phyloP scores from a whole-genome alignment of 2,888 invertebrate genomes.

The Cetonia aurata region DNA sequence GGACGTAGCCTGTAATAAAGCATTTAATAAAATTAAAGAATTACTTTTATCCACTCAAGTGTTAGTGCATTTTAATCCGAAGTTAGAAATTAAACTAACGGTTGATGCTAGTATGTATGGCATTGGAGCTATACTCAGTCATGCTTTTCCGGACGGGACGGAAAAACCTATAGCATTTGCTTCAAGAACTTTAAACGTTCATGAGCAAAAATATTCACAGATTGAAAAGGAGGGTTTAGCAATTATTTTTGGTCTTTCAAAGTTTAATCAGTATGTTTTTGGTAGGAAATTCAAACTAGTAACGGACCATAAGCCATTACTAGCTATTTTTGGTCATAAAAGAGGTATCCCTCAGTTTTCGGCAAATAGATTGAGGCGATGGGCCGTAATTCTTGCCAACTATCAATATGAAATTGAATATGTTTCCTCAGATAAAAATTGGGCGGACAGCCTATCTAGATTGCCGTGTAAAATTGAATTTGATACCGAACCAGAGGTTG shows the following conservation, averaged over 20 bases:
- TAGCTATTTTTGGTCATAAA: constrained; percentile 56
- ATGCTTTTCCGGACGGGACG: too few species aligned
- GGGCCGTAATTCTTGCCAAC: constrained; percentile 49
- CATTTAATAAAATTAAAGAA: too few species aligned
- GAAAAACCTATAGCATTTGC: too few species aligned
- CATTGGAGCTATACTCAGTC: too few species aligned
- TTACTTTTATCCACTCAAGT: too few species aligned
- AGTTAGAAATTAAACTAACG: too few species aligned
- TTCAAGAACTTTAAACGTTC: too few species aligned
- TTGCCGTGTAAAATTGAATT: constrained; percentile 23
- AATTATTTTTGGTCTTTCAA: constrained; percentile 54
- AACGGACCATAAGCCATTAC: constrained; percentile 58
- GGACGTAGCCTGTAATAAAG: too few species aligned
- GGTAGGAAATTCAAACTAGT: constrained; percentile 58
- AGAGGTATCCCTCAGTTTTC: constrained; percentile 58
- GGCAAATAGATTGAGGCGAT: constrained; percentile 53
- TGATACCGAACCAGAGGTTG: constrained; percentile 8
- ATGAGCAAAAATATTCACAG: too few species aligned
- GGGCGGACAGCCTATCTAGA: constrained; percentile 53
- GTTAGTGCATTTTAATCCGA: too few species aligned
- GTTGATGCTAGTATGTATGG: too few species aligned
- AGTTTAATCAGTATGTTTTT: constrained; percentile 60
- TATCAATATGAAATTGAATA: constrained; percentile 50
- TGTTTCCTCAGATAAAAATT: constrained; percentile 49
- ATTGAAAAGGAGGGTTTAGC: too few species aligned